A percentile compares a stretch with the other conserved stretches of the same genome.
Conservation (phyloP, 2,113 vertebrate species). For the Chrysochloris asiatica region DNA sequence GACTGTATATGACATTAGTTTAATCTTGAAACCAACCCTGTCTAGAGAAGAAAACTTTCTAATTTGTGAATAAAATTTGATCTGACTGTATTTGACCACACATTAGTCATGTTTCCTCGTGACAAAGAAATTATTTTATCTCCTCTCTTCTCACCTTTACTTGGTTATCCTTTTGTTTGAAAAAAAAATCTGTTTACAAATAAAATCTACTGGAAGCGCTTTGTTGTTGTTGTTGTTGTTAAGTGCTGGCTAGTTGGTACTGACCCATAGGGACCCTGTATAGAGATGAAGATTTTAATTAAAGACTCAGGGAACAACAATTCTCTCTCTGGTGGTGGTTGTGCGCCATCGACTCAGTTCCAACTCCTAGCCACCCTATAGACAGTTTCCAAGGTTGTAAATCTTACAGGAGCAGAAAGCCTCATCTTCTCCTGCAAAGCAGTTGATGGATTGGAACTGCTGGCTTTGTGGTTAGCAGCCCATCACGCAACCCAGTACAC, state of each 20-base stretch:
- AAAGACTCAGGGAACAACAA: constrained; percentile 3
- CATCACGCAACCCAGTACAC: no score
- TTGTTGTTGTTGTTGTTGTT: no score
- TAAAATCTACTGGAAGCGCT: constrained; percentile 49
- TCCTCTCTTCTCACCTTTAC: background rate
- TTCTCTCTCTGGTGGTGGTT: background rate
- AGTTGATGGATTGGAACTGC: no score
- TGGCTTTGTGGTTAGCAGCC: no score
- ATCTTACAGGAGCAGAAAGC: no score
- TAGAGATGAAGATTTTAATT: constrained; percentile 44
- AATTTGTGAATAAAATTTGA: background rate
- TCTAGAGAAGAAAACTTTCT: background rate
- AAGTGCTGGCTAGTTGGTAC: no score
- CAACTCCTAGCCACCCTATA: no score
- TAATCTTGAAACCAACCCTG: background rate
- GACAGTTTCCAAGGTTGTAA: no score
- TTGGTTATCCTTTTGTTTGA: constrained; percentile 17
- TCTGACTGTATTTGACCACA: background rate
- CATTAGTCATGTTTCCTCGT: background rate
- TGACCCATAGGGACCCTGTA: no score
- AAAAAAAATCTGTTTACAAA: constrained; percentile 57
- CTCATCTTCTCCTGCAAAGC: no score
- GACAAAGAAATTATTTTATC: constrained; percentile 5
- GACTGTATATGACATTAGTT: background rate
- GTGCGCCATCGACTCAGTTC: no score